Evolutionary conservation across 2,888 invertebrate genomes (phyloP), one percentile per base, ranked within the genome.

Genomic region (Julus scanicus): DNA sequence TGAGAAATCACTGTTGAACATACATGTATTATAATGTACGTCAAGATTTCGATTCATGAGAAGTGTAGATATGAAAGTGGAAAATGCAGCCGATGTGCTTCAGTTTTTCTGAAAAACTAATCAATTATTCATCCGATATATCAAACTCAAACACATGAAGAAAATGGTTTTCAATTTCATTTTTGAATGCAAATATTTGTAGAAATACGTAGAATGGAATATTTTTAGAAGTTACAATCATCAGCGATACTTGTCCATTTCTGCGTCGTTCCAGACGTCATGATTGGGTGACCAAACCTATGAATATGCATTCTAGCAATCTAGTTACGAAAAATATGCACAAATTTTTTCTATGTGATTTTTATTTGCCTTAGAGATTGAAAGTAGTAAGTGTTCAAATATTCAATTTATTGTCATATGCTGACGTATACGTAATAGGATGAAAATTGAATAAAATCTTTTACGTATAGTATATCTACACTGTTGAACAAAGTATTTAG

Each of bases 111-210:
- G 15, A 15, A 57, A n/a, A 57, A 17, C 57, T 57, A 57, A 57
- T 57, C 57, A 57, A 57, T 57, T 57, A 57, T 57, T 57, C 57
- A 57, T 57, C n/a, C 57, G 57, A 57, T 57, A 57, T 57, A n/a
- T n/a, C 57, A 57, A 57, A 57, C 57, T 57, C 57, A 57, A 57
- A 57, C 57, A 57, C n/a, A 11, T 17, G 57, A 57, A 57, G 57
- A 17, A 17, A 57, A 57, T 57, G 57, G 57, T 57, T 57, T 57
- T 57, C 57, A n/a, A 57, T 57, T 57, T 57, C 57, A 57, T 57
- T 57, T 57, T 0, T 57, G 57, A n/a, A 57, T 57, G 57, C 57
- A 57, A 57, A 57, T 57, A 57, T 57, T 57, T 57, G 57, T 17
- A 17, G 57, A 17, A 17, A 57, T 57, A 57, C n/a, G 17, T 57